These are phyloP conservation scores for Pelecanus crispus DNA, from an alignment of 2,113 vertebrate species.

Conservation along the genomic window DNA sequence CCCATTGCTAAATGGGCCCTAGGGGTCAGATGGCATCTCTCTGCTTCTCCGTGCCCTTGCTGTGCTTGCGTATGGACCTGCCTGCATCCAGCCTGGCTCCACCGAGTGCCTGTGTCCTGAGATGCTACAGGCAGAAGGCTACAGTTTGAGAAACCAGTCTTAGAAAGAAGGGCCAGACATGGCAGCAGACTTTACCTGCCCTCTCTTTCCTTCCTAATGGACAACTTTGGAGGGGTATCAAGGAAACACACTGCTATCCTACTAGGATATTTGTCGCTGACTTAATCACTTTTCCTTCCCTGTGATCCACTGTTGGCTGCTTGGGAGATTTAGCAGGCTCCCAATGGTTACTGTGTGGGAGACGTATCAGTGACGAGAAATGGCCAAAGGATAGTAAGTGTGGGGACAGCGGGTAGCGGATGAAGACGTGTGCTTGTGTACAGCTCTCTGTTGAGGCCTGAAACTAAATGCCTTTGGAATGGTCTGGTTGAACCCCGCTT, in stretches of 20 bases:
- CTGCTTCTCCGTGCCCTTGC: neutral
- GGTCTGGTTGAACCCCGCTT: neutral
- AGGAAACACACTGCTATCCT: neutral
- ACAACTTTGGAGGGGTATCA: neutral
- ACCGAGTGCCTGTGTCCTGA: neutral
- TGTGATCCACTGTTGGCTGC: neutral
- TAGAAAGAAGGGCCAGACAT: neutral
- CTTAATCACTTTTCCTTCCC: neutral
- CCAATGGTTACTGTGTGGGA: neutral
- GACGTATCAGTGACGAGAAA: neutral
- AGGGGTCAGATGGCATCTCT: neutral
- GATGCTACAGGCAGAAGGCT: neutral
- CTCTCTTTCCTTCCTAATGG: neutral
- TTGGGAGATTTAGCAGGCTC: neutral
- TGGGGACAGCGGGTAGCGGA: neutral
- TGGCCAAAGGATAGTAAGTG: neutral
- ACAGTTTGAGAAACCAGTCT: neutral
- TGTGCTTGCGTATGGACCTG: no score
- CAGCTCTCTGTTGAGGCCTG: neutral
- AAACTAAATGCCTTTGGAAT: neutral
- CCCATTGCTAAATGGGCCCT: neutral
- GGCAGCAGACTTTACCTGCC: neutral
- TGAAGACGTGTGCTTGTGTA: rapidly evolving
- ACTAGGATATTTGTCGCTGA: neutral
- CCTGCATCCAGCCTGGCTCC: neutral